A percentile compares a stretch with the other conserved stretches of the same genome.
Evolutionary conservation across 2,888 invertebrate species (phyloP).

Genomic region (Tenthredo notha): DNA sequence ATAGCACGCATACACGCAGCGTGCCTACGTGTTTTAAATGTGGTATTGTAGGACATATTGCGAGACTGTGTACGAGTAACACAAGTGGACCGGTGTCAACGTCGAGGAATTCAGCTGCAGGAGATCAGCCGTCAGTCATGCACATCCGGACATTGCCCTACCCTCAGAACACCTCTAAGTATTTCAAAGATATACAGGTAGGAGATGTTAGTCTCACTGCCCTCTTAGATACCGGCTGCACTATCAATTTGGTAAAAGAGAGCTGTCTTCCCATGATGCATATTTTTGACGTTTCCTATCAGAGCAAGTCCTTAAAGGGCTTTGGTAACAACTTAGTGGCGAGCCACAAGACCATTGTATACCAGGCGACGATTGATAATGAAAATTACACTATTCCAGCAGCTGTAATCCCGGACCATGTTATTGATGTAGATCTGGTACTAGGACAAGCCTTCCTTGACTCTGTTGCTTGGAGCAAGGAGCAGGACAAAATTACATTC

Average conservation of each 20-base stretch:
- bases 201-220: not conserved
- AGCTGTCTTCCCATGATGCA: not conserved
- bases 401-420: conserved; percentile 4
- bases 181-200: not conserved
- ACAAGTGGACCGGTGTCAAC: not conserved
- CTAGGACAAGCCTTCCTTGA: conserved; percentile 40
- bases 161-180: conserved; percentile 11
- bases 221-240: not conserved
- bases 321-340: not conserved
- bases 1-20: not conserved
- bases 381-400: conserved; percentile 14
- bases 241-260: conserved; percentile 4
- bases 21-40: conserved; percentile 18
- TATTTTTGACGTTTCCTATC: not conserved
- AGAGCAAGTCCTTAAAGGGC: not conserved
- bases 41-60: not conserved
- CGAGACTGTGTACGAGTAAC: not conserved
- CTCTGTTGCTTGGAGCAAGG: conserved; percentile 27
- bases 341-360: not conserved
- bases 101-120: not conserved
- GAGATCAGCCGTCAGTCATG: not conserved
- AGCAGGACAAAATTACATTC: conserved; percentile 1
- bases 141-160: not conserved
- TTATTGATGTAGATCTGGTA: conserved; percentile 2
- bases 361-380: not conserved